These are phyloP conservation scores for western clawed frog (Xenopus tropicalis) DNA, from an alignment of 2,113 vertebrate species.

Conservation along the genomic window UCB_Xtro_10.0 CM004450.2:35395501-35396000, in stretches of 20 bases:
- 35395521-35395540: background rate
- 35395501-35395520: background rate
- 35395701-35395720: slow-evolving; percentile 2
- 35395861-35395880: background rate
- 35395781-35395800: slow-evolving; percentile 14
- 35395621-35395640: background rate
- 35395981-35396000: no score
- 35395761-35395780: slow-evolving; percentile 22
- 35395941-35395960: background rate
- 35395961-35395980: no score
- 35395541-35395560: background rate
- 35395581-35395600: background rate
- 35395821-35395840: slow-evolving; percentile 14
- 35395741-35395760: slow-evolving; percentile 30
- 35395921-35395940: background rate
- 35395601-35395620: background rate
- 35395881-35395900: slow-evolving; percentile 32
- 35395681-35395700: slow-evolving; percentile 17
- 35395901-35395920: background rate
- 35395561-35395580: background rate
- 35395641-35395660: background rate
- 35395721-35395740: slow-evolving; percentile 22
- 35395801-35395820: slow-evolving; percentile 22
- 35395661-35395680: background rate
- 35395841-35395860: slow-evolving; percentile 23